Evolutionary conservation across 2,888 invertebrate species (phyloP), one percentile per base, ranked within the genome.

Genomic region (Latrodectus hesperus): DNA sequence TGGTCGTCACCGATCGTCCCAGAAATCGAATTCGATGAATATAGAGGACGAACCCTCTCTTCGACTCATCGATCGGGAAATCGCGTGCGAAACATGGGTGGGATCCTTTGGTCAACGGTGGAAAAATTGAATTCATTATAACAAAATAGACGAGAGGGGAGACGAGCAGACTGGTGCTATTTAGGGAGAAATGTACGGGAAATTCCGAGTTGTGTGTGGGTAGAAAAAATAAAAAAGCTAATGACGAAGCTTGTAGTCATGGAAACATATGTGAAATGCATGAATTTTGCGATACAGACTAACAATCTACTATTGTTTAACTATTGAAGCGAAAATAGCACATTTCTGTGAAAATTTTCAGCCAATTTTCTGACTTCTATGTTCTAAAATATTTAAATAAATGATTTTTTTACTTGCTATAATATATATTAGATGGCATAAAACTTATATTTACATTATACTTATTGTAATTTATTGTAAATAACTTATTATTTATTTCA

Each of bases 101-200:
- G 80, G 71, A 17, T 67, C 38, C 67, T 77, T 67, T 72, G 73
- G 74, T 81, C 81, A 67, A 65, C 80, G 65, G 68, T 53, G 74
- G 85, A 71, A 86, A 86, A 86, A 86, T 76, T 75, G 86, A 86
- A 86, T 81, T 68, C 83, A 72, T 84, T 84, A 84, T 76, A 52
- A 84, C 60, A 52, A 83, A 22, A 67, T 53, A n/a, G 82, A 55
- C 55, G 38, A 60, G 51, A 16, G 75, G 68, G 68, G 12, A 68
- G 26, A 26, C 68, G 75, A 52, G 68, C n/a, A 68, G 26, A 26
- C 68, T 12, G 22, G 68, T 17, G 68, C 38, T 22, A 60, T 60
- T 60, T 60, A n/a, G 60, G n/a, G 14, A 49, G 16, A 17, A 51
- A 26, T 49, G 49, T 60, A 26, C 17, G 55, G 9, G 76, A 3